Percentiles rank a stretch among this genome's conserved stretches.
phyloP scores from a whole-genome alignment of 2,888 invertebrate species.

The Boloria euphrosyne region DNA sequence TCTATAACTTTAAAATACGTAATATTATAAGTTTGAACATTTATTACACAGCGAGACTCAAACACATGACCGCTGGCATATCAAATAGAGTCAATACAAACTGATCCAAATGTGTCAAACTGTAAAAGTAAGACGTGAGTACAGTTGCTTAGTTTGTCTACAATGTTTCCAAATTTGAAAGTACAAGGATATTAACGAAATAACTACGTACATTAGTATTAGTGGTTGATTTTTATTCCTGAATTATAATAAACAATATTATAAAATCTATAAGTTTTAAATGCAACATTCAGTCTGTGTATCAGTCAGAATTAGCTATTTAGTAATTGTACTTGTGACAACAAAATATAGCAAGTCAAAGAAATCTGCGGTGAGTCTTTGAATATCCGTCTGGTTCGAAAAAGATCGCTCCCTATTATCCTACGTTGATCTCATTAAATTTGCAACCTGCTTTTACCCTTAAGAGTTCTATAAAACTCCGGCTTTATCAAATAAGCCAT shows the following conservation, averaged over 20 bases:
- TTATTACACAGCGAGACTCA: too few species aligned
- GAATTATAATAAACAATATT: constrained; percentile 3
- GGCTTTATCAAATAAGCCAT: constrained; percentile 28
- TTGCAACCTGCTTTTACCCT: constrained; percentile 29
- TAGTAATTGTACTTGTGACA: constrained; percentile 17
- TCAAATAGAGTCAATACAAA: too few species aligned
- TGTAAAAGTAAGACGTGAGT: too few species aligned
- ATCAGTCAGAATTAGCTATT: constrained; percentile 12
- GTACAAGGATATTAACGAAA: too few species aligned
- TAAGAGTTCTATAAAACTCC: constrained; percentile 28
- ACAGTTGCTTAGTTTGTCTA: too few species aligned
- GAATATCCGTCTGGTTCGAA: constrained; percentile 29
- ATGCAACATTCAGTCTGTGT: not conserved
- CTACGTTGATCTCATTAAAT: constrained; percentile 39
- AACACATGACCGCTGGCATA: too few species aligned
- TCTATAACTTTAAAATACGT: too few species aligned
- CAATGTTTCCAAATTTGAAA: too few species aligned
- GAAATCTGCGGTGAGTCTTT: constrained; percentile 29
- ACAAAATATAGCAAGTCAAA: constrained; percentile 25
- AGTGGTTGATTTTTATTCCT: too few species aligned
- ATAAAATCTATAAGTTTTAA: constrained; percentile 2
- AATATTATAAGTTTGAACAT: too few species aligned
- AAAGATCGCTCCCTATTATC: constrained; percentile 30
- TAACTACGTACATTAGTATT: too few species aligned
- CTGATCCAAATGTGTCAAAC: too few species aligned